Evolutionary conservation across 1,140 invertebrate species (phyloP).

Genomic region (Calosoma granatense): DNA sequence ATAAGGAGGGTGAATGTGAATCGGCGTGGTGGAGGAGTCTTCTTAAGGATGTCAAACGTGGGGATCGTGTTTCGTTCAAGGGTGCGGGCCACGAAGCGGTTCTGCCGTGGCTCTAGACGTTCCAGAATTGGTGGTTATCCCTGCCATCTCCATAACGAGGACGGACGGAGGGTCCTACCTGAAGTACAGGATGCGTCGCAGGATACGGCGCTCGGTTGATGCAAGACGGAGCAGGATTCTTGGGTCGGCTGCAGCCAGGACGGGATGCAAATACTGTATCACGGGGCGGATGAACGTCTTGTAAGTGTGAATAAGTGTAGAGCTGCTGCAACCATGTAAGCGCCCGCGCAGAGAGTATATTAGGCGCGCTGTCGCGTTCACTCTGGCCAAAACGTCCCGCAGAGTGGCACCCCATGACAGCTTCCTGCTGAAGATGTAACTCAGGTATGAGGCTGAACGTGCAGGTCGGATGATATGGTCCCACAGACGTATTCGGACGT

Average conservation of each 20-base stretch:
- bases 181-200: neutral
- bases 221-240: neutral
- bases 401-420: too few relatives aligned
- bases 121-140: neutral
- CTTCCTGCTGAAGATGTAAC: neutral
- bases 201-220: neutral
- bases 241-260: neutral
- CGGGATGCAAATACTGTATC: neutral
- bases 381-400: neutral
- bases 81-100: too few relatives aligned
- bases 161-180: neutral
- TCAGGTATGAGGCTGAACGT: neutral
- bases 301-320: neutral
- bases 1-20: too few relatives aligned
- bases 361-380: neutral
- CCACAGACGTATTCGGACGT: neutral
- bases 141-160: neutral
- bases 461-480: neutral
- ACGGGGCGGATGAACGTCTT: neutral
- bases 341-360: neutral
- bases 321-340: neutral
- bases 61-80: too few relatives aligned
- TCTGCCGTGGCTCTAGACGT: too few relatives aligned
- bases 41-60: too few relatives aligned
- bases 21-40: too few relatives aligned